Evolutionary conservation across 2,797 vertebrate species (phyloP), one percentile per base, ranked within the genome.

Genomic region (Cichlasoma orientale): DNA sequence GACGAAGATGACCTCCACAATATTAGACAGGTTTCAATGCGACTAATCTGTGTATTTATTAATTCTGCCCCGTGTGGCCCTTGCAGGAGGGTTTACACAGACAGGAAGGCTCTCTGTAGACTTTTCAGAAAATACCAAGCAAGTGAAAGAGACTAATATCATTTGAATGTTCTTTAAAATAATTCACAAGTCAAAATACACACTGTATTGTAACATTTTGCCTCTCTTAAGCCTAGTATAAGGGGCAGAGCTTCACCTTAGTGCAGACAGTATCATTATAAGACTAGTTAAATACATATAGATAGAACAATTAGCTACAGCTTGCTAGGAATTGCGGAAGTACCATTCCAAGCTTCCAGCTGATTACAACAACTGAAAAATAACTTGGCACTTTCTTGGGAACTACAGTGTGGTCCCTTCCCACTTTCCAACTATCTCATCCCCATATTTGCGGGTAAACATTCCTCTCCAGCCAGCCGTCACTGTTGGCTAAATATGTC

Each of bases 401-500:
- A 36, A 50, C 3, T 23, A 50, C 3, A 25, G 57, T 8, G 11
- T 25, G 3, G 58, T 69, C 75, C 50, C 59, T 77, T 14, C 25
- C 56, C 9, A 5, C 29, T 74, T 36, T 75, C 58, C 31, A 59
- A 23, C 54, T 16, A 23, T 81, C 25, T 74, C 11, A 66, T 72
- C 63, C n/a, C 57, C 50, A 53, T 74, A 71, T 83, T 74, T 82
- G 56, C 9, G 1, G 73, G 33, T 77, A 68, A 84, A 69, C 75
- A 57, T 56, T 2, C 8, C 44, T 66, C 53, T 38, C 33, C 69
- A 82, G 66, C 38, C 72, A 77, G 66, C 31, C 36, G 7, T 78
- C 80, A 75, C 66, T 84, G 83, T 84, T 82, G 73, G 61, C 71
- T 86, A 82, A 90, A 90, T 84, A 85, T 68, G 82, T 75, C 78